Conservation (phyloP, 2,113 vertebrate species). For the Sceloporus undulatus region DNA sequence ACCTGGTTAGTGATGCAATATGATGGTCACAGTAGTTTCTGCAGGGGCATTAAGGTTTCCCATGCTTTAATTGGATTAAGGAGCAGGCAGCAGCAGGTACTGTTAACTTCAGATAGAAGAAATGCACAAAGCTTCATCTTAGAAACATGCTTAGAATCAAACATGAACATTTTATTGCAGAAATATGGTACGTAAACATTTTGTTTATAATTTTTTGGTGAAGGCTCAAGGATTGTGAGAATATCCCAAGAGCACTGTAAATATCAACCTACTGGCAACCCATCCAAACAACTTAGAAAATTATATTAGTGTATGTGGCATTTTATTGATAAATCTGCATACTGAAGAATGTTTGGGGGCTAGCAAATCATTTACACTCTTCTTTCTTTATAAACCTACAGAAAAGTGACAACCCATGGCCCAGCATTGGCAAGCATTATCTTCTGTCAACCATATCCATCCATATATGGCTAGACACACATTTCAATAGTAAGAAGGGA, state of each 20-base stretch:
- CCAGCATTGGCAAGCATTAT: background rate
- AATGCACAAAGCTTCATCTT: background rate
- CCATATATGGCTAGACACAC: background rate
- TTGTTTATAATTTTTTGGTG: background rate
- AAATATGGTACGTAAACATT: background rate
- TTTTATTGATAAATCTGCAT: background rate
- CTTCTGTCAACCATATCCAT: background rate
- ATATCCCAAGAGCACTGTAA: too few relatives aligned
- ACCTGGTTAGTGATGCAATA: too few relatives aligned
- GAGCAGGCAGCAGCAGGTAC: background rate
- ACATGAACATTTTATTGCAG: background rate
- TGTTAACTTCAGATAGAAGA: background rate
- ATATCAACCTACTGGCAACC: too few relatives aligned
- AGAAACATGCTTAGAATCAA: background rate
- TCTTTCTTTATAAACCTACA: background rate
- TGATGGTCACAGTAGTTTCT: background rate
- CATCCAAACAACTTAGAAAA: background rate
- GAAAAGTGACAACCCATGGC: too few relatives aligned
- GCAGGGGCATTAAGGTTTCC: background rate
- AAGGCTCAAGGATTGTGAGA: too few relatives aligned
- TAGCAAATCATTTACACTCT: background rate
- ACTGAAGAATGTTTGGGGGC: background rate
- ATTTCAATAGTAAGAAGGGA: background rate
- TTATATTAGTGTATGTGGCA: background rate
- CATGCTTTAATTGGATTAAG: background rate